Base-by-base conservation (phyloP, 2,888 invertebrate species). In the Galerucella calmariensis region DNA sequence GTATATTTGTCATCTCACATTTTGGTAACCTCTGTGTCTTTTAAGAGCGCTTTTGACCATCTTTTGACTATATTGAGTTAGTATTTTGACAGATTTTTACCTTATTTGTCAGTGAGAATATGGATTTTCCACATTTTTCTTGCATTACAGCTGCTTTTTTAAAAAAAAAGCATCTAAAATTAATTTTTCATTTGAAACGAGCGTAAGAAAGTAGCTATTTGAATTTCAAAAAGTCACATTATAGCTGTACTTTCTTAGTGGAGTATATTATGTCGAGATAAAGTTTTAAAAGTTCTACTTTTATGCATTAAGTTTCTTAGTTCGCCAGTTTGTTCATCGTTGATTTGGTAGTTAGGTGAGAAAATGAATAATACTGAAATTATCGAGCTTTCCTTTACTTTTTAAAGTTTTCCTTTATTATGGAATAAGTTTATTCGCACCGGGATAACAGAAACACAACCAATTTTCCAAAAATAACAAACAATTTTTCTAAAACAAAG, bases 221-320 rank as follows among this genome's bases (percentile, higher is more conserved):
- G 44, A 62, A 70, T 70, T 56, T 63, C 44, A 63, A 63, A 69
- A 70, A 63, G 27, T 62, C 51, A 27, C 62, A 44, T 16, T 41
- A 70, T 27, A 27, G 61, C 46, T 62, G 46, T 62, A 41, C 35
- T 41, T 41, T 41, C 67, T 56, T 46, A 69, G 53, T 53, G 69
- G 20, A 69, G 72, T 66, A 73, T 66, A 73, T 75, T 69, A 75
- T 73, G 73, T 73, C 44, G 70, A 66, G 70, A 51, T 67, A 73
- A 73, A 72, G 73, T 75, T 75, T 41, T 20, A 48, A 72, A 75
- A 56, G 66, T 70, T 59, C 56, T 70, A 73, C 73, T 72, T 75
- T 77, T 66, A 59, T 58, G 71, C 70, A 44, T 72, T 68, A 75
- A 75, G 41, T 77, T 69, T 75, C 59, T 62, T 59, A 59, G 65